A percentile compares a stretch with the other conserved stretches of the same genome.
Evolutionary conservation across 2,888 invertebrate species (phyloP).

Genomic region (Eustalomyia histrio): DNA sequence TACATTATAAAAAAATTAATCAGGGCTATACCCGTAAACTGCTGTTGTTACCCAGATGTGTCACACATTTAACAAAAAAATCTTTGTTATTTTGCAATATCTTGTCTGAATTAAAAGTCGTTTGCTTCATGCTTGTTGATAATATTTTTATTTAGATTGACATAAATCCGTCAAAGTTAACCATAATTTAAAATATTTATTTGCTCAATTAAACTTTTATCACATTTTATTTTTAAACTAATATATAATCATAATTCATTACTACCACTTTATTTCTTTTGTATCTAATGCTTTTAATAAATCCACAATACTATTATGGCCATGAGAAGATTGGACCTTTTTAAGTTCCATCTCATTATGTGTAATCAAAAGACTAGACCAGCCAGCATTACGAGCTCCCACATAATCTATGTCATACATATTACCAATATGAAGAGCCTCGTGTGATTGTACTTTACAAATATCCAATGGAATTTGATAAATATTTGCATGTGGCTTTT

Average conservation of each 20-base stretch:
- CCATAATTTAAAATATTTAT: too few relatives aligned
- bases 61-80: too few relatives aligned
- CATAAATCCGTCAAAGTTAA: too few relatives aligned
- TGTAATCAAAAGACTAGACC: conserved; percentile 73
- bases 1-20: too few relatives aligned
- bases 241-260: background rate
- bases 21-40: too few relatives aligned
- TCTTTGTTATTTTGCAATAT: too few relatives aligned
- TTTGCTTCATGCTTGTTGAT: too few relatives aligned
- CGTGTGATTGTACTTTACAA: conserved; percentile 80
- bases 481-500: conserved; percentile 75
- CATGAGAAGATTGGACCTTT: conserved; percentile 66
- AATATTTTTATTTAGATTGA: too few relatives aligned
- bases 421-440: conserved; percentile 92
- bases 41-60: too few relatives aligned
- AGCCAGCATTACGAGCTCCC: conserved; percentile 85
- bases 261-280: conserved; percentile 72
- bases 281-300: conserved; percentile 71
- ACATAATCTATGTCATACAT: conserved; percentile 86
- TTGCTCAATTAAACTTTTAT: background rate
- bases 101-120: too few relatives aligned
- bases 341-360: conserved; percentile 41
- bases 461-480: conserved; percentile 80
- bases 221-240: background rate
- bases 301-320: conserved; percentile 69